Evolutionary conservation across 2,888 invertebrate genomes (phyloP).

Genomic region (Empis stercorea): DNA sequence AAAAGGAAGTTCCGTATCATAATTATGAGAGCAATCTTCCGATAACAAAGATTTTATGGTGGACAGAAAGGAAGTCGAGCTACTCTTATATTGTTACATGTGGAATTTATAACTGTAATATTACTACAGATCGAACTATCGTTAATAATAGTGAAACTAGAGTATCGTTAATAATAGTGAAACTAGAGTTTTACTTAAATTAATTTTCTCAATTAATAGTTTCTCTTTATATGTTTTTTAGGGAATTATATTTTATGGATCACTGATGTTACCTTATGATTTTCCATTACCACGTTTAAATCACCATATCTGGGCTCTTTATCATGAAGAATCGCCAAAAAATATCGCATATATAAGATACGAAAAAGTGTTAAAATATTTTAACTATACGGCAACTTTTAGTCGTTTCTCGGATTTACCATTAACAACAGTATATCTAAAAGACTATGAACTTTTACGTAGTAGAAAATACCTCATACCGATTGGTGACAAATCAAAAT

Average conservation of each 20-base stretch:
- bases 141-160: conserved; percentile 9
- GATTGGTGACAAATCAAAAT: conserved; percentile 39
- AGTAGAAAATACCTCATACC: conserved; percentile 42
- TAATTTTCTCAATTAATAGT: neutral
- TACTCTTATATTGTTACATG: conserved; percentile 12
- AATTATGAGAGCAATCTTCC: neutral
- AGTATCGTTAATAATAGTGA: conserved; percentile 9
- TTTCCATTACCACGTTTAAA: conserved; percentile 52
- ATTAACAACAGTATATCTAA: conserved; percentile 57
- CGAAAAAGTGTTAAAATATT: conserved; percentile 47
- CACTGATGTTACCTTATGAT: conserved; percentile 47
- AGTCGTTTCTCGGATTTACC: conserved; percentile 63
- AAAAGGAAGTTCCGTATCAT: too few species aligned
- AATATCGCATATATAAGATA: conserved; percentile 59
- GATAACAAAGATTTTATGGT: conserved; percentile 7
- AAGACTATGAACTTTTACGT: conserved; percentile 42
- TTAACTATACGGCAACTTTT: conserved; percentile 70
- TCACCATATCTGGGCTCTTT: conserved; percentile 55
- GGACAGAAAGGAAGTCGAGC: conserved; percentile 10
- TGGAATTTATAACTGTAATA: conserved; percentile 18
- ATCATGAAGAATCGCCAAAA: conserved; percentile 80
- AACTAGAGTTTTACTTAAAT: neutral
- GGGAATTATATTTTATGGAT: conserved; percentile 67
- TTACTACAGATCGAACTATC: conserved; percentile 16
- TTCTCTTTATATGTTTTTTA: conserved; percentile 20